These are phyloP conservation scores for Distichodus sexfasciatus DNA, from an alignment of 2,797 vertebrate species.

Conservation along the genomic window DNA sequence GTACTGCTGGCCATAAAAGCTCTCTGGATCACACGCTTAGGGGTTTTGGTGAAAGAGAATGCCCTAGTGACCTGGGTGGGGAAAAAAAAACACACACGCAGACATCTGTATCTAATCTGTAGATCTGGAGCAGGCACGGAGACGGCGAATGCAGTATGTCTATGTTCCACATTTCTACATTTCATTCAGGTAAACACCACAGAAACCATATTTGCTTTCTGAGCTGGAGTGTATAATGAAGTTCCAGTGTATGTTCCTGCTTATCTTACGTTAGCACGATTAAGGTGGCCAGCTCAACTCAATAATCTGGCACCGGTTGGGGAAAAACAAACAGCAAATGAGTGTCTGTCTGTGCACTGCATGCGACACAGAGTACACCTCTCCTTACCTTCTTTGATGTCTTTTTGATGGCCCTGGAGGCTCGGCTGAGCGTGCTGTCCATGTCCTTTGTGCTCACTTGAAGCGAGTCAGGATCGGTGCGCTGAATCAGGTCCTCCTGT, in stretches of 20 bases:
- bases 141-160: too few species aligned
- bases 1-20: conserved; percentile 84
- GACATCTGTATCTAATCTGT: background rate
- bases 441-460: conserved; percentile 98
- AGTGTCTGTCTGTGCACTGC: conserved; percentile 1
- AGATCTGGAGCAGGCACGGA: too few species aligned
- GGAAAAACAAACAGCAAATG: background rate
- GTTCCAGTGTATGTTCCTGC: background rate
- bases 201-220: background rate
- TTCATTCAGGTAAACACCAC: too few species aligned
- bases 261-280: background rate
- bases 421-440: conserved; percentile 97
- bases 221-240: background rate
- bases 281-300: background rate
- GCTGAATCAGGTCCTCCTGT: conserved; percentile 93
- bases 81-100: background rate
- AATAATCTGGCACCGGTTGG: background rate
- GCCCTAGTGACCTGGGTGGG: conserved; percentile 86
- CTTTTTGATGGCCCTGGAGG: conserved; percentile 96
- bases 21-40: conserved; percentile 89
- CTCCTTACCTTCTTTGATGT: conserved; percentile 92
- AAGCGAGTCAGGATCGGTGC: conserved; percentile 88
- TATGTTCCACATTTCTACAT: too few species aligned
- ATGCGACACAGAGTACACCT: background rate
- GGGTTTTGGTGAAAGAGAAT: conserved; percentile 96